Conservation (phyloP, 2,113 vertebrate species). For the Etheostoma cragini region DNA sequence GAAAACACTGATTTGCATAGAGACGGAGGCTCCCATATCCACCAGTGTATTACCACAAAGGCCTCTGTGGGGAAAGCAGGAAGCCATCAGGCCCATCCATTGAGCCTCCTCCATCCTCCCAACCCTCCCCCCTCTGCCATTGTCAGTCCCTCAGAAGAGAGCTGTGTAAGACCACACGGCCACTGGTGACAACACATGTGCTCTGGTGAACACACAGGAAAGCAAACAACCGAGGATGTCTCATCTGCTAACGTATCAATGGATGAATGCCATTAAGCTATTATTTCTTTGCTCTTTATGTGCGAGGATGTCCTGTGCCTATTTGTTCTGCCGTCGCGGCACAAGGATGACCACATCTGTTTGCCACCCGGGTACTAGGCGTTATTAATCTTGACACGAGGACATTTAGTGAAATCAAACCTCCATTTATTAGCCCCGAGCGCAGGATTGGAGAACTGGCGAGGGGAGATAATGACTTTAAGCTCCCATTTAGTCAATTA, state of each 20-base stretch:
- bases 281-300: constrained; percentile 44
- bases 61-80: constrained; percentile 65
- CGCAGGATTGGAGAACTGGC: constrained; percentile 58
- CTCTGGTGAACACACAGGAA: constrained; percentile 48
- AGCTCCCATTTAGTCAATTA: constrained; percentile 71
- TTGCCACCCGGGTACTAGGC: constrained; percentile 54
- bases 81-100: constrained; percentile 47
- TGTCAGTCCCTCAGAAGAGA: constrained; percentile 48
- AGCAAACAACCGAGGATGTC: constrained; percentile 54
- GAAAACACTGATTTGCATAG: constrained; percentile 72
- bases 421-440: constrained; percentile 73
- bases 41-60: constrained; percentile 65
- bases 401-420: constrained; percentile 74
- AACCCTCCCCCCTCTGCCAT: neutral
- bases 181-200: constrained; percentile 62
- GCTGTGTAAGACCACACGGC: constrained; percentile 59
- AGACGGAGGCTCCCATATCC: constrained; percentile 61
- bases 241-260: constrained; percentile 49
- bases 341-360: constrained; percentile 63
- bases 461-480: constrained; percentile 73
- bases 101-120: constrained; percentile 26
- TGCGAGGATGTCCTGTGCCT: constrained; percentile 38
- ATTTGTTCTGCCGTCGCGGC: constrained; percentile 46
- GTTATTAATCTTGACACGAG: constrained; percentile 65
- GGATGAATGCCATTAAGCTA: constrained; percentile 54